These are phyloP conservation scores for Aleiodes sp. DNA, from an alignment of 1,140 invertebrate genomes.

Conservation along the genomic window DNA sequence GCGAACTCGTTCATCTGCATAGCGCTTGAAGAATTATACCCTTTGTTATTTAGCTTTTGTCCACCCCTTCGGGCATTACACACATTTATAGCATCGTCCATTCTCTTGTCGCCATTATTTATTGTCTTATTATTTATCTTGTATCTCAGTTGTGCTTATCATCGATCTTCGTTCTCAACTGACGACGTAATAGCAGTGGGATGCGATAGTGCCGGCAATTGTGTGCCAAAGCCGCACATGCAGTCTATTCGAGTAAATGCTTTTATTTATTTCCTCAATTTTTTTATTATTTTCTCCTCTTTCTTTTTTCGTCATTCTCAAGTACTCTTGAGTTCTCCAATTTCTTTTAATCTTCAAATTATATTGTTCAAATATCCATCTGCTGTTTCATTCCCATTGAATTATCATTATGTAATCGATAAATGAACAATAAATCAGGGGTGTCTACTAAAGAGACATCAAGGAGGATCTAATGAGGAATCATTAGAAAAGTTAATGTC, in stretches of 20 bases:
- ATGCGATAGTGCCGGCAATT: conserved; percentile 6
- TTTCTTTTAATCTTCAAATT: too few species aligned
- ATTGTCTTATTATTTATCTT: conserved; percentile 43
- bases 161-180: conserved; percentile 36
- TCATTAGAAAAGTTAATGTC: not conserved
- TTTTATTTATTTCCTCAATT: too few species aligned
- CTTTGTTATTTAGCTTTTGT: too few species aligned
- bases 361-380: not conserved
- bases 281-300: not conserved
- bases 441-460: not conserved
- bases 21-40: too few species aligned
- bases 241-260: not conserved
- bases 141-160: conserved; percentile 35
- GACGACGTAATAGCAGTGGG: conserved; percentile 35
- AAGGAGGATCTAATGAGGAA: not conserved
- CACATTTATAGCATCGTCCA: too few species aligned
- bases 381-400: not conserved
- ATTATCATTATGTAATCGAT: conserved; percentile 4
- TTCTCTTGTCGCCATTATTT: conserved; percentile 40
- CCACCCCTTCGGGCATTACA: too few species aligned
- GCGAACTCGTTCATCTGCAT: too few species aligned
- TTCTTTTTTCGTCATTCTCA: not conserved
- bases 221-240: too few species aligned
- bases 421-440: not conserved
- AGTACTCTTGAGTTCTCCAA: too few species aligned